Conservation (phyloP, 2,797 vertebrate species). For the Naso thynnoides region DNA sequence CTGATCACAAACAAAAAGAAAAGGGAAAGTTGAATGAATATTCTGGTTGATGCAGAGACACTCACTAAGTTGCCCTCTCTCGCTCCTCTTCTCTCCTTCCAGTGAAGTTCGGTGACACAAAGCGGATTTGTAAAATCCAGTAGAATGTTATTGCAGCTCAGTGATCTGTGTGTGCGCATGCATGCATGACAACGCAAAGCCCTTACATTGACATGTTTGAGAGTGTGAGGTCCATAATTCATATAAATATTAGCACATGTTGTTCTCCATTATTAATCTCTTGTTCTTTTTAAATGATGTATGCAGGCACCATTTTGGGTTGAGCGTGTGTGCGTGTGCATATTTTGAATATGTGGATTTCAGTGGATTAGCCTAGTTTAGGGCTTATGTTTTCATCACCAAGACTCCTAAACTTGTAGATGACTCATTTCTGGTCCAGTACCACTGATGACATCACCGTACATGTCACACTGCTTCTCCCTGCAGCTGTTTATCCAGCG, state of each 20-base stretch:
- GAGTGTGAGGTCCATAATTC: constrained; percentile 30
- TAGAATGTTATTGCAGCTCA: constrained; percentile 55
- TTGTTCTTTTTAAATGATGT: constrained; percentile 32
- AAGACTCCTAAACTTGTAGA: constrained; percentile 59
- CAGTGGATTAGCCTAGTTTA: constrained; percentile 72
- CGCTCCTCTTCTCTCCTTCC: constrained; percentile 44
- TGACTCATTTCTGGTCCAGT: constrained; percentile 71
- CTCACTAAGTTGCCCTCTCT: constrained; percentile 30
- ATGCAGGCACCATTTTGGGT: neutral
- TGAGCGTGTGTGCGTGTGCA: constrained; percentile 14
- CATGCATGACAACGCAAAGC: constrained; percentile 40
- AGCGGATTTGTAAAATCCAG: constrained; percentile 76
- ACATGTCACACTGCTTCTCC: constrained; percentile 54
- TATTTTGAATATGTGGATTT: constrained; percentile 53
- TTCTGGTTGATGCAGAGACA: constrained; percentile 25
- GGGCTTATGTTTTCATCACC: constrained; percentile 62
- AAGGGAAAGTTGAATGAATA: constrained; percentile 3
- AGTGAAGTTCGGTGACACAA: constrained; percentile 72
- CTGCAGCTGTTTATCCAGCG: constrained; percentile 68
- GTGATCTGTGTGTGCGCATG: constrained; percentile 27
- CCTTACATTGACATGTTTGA: constrained; percentile 55
- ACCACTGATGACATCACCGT: constrained; percentile 67
- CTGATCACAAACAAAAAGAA: neutral
- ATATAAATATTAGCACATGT: constrained; percentile 45
- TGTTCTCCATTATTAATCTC: constrained; percentile 46